Base-by-base conservation (phyloP, 2,888 invertebrate species). In the Pogonocherus hispidulus region DNA sequence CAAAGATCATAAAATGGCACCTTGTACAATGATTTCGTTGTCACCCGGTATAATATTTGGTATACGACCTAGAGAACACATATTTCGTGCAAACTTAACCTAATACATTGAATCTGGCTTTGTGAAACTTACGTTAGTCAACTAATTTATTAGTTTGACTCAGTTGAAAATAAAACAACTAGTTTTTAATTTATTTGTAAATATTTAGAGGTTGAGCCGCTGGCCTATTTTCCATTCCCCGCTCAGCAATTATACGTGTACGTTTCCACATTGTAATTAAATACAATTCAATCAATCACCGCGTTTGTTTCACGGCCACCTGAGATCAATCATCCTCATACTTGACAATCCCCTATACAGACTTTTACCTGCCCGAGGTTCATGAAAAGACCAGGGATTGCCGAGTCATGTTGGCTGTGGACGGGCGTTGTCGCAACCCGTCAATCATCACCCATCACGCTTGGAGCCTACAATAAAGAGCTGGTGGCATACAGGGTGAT, bases 261-360 rank as follows among this genome's bases (percentile, higher is more conserved):
- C 11, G 46, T 62, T 49, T 67, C 66, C 72, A 65, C 71, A 70
- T 66, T 67, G 76, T 76, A 77, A 78, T 78, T 77, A 76, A 79
- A 79, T 76, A 73, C 76, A 70, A 78, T 76, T 76, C 76, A 74
- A 79, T 79, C 79, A 78, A 78, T 79, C 78, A 78, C 75, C 75
- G 71, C 73, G 76, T 75, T 74, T 71, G 76, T 75, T 77, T 74
- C 73, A 69, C 72, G 75, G 72, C 75, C 75, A 75, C 70, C 74
- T 74, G 72, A 76, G 73, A 75, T 78, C 76, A 75, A 77, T 76
- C 77, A 78, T 77, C 72, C 68, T 66, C 65, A 69, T 73, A 70
- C 74, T 78, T 73, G 78, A 78, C 76, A 74, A 74, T 73, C 75
- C 70, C 72, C 59, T 72, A 72, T 68, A 70, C 67, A 57, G 73